Conservation (phyloP, 2,797 vertebrate species). For the Propithecus deckenii region DNA sequence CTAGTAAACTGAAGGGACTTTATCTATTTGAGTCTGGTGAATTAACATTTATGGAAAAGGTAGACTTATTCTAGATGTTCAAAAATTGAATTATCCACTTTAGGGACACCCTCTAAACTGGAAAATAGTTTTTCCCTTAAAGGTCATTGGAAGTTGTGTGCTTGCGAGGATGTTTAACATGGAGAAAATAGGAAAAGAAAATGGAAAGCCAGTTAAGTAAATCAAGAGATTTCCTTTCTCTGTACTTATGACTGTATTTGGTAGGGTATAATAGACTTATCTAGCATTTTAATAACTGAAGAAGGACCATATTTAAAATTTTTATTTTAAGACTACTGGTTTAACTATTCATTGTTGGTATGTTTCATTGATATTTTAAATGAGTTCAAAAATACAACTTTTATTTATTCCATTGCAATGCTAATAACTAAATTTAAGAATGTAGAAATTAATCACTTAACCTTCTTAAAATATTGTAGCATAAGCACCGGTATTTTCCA, state of each 20-base stretch:
- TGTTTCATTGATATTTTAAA: constrained; percentile 4
- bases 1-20: neutral
- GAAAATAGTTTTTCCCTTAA: neutral
- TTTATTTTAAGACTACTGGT: neutral
- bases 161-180: constrained; percentile 13
- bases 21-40: neutral
- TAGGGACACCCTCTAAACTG: neutral
- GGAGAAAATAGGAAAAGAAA: constrained; percentile 28
- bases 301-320: neutral
- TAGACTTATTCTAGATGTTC: constrained; percentile 7
- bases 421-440: constrained; percentile 38
- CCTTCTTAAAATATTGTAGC: neutral
- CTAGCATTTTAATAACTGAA: constrained; percentile 22
- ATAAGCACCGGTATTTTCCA: constrained; percentile 25
- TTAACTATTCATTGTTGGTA: neutral
- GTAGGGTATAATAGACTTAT: neutral
- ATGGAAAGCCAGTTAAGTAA: neutral
- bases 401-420: neutral
- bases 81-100: neutral
- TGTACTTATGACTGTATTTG: neutral
- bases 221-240: neutral
- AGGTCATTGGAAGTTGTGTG: constrained; percentile 19
- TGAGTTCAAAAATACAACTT: neutral
- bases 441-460: constrained; percentile 20
- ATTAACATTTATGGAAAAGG: constrained; percentile 17